Percentiles rank a stretch among this genome's conserved stretches.
These are phyloP conservation scores for Zaprionus tsacasi DNA, from an alignment of 1,140 invertebrate genomes.

Conservation along the genomic window DNA sequence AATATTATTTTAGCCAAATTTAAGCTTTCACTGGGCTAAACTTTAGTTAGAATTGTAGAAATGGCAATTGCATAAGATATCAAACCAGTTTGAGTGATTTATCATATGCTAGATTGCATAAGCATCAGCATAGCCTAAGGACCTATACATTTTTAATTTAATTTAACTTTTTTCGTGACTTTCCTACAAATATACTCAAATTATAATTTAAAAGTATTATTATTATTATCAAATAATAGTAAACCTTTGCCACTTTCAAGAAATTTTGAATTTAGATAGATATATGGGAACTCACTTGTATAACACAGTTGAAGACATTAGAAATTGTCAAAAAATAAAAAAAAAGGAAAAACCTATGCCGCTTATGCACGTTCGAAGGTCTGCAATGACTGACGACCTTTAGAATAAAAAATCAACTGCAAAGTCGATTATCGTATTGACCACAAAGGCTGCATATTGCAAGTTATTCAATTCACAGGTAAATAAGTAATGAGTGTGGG, in stretches of 20 bases:
- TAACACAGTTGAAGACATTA: background rate
- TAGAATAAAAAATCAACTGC: background rate
- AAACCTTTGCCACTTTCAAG: background rate
- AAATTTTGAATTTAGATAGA: background rate
- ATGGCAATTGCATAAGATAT: too few species aligned
- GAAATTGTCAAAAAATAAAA: background rate
- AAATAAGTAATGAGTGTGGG: background rate
- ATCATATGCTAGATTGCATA: too few species aligned
- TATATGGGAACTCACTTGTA: background rate
- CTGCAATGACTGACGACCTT: background rate
- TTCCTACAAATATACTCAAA: too few species aligned
- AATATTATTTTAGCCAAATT: background rate
- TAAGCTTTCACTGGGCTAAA: background rate
- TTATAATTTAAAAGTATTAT: too few species aligned
- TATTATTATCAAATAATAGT: too few species aligned
- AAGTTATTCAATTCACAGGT: conserved; percentile 13
- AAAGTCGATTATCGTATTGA: background rate
- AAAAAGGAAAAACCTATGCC: background rate
- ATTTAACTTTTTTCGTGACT: too few species aligned
- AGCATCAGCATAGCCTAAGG: too few species aligned
- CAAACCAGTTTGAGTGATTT: too few species aligned
- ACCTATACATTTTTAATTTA: too few species aligned
- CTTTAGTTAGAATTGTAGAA: too few species aligned
- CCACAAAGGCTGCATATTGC: background rate
- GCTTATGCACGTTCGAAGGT: background rate